A percentile compares a stretch with the other conserved stretches of the same genome.
Conservation (phyloP, 2,888 invertebrate genomes). For the Agrotis segetum region DNA sequence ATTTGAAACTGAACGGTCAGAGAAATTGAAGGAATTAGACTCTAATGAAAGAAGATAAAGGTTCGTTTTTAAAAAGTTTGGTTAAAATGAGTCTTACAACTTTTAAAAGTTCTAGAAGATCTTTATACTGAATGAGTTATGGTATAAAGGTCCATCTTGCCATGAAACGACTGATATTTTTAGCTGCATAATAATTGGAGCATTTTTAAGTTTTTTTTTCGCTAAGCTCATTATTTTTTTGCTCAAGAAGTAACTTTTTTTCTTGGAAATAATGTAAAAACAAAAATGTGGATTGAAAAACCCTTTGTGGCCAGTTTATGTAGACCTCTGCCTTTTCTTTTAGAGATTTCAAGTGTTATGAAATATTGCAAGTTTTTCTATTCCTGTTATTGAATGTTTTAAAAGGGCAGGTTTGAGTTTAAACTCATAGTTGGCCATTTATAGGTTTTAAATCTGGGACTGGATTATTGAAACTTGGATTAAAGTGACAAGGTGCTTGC, state of each 20-base stretch:
- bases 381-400: conserved; percentile 14
- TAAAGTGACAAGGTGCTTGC: neutral
- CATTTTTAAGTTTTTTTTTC: neutral
- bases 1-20: conserved; percentile 62
- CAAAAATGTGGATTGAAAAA: no score
- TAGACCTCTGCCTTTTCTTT: neutral
- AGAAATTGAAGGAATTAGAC: conserved; percentile 70
- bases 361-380: neutral
- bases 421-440: conserved; percentile 24
- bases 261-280: neutral
- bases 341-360: neutral
- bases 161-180: conserved; percentile 56
- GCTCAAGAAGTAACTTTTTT: neutral
- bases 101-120: conserved; percentile 10
- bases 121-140: conserved; percentile 31
- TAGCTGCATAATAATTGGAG: conserved; percentile 22
- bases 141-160: conserved; percentile 43
- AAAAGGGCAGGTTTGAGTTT: conserved; percentile 36
- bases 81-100: neutral
- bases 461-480: conserved; percentile 21
- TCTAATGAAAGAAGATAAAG: conserved; percentile 35
- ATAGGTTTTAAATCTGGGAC: conserved; percentile 18
- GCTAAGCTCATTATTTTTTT: neutral
- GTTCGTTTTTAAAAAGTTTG: neutral
- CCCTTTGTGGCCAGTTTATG: no score